Conservation (phyloP, 2,113 vertebrate species). For the Seriola aureovittata region DNA sequence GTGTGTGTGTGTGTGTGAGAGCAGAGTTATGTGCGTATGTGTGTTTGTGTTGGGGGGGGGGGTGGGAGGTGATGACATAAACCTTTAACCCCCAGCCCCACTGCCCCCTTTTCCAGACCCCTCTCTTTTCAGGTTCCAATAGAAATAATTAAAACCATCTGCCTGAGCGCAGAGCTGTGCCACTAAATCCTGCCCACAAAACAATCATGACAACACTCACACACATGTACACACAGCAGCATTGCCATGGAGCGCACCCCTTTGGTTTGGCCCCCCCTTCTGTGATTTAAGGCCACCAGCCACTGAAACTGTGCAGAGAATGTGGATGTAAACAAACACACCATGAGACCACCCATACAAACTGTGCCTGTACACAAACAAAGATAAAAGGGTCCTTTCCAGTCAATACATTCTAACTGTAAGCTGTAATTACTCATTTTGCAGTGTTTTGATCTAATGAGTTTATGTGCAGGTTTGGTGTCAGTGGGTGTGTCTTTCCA, state of each 20-base stretch:
- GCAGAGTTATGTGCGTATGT: neutral
- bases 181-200: slow-evolving; percentile 55
- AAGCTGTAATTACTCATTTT: slow-evolving; percentile 21
- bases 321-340: slow-evolving; percentile 51
- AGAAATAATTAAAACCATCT: slow-evolving; percentile 83
- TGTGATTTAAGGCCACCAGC: slow-evolving; percentile 38
- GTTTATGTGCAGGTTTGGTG: slow-evolving; percentile 26
- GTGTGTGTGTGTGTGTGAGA: slow-evolving; percentile 1
- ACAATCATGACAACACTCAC: slow-evolving; percentile 46
- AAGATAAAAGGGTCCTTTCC: slow-evolving; percentile 1
- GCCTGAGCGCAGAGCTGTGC: slow-evolving; percentile 56
- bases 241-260: slow-evolving; percentile 2
- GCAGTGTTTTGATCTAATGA: neutral
- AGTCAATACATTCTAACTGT: neutral
- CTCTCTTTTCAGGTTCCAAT: slow-evolving; percentile 63
- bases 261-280: neutral
- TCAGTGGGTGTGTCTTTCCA: slow-evolving; percentile 32
- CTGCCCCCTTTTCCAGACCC: slow-evolving; percentile 57
- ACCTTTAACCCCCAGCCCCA: slow-evolving; percentile 74
- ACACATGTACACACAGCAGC: slow-evolving; percentile 23
- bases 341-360: slow-evolving; percentile 14
- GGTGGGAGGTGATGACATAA: slow-evolving; percentile 67
- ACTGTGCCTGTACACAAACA: slow-evolving; percentile 11
- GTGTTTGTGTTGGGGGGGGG: slow-evolving; percentile 11
- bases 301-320: slow-evolving; percentile 19